Conservation (phyloP, 2,888 invertebrate genomes). For the Strigamia transsilvanica region DNA sequence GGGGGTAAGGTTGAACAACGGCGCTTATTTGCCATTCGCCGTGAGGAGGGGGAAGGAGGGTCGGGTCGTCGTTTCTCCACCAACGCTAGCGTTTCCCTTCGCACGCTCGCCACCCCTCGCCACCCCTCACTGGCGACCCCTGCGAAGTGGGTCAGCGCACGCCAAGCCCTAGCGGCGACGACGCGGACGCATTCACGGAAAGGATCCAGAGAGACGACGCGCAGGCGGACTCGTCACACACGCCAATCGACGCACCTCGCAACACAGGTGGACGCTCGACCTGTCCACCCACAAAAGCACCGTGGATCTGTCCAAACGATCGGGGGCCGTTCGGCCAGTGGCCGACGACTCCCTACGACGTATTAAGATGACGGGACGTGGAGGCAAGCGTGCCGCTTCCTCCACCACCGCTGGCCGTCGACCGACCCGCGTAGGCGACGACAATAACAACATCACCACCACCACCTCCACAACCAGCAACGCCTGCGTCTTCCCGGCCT, state of each 20-base stretch:
- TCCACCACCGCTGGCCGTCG: constrained; percentile 1
- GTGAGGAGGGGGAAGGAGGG: constrained; percentile 18
- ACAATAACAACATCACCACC: constrained; percentile 1
- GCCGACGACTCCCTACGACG: neutral
- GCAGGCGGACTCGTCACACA: neutral
- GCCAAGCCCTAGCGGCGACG: constrained; percentile 31
- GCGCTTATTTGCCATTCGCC: constrained; percentile 32
- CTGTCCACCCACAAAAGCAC: neutral
- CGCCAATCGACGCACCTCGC: neutral
- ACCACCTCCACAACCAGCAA: neutral
- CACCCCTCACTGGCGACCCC: constrained; percentile 27
- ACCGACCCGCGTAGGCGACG: constrained; percentile 40
- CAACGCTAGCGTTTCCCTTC: constrained; percentile 7
- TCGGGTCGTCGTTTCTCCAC: constrained; percentile 1
- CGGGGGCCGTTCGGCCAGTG: constrained; percentile 3
- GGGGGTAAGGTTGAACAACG: constrained; percentile 23
- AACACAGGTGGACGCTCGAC: constrained; percentile 25
- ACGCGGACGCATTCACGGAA: constrained; percentile 36
- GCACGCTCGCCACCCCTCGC: constrained; percentile 34
- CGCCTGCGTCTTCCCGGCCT: constrained; percentile 22
- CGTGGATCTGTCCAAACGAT: constrained; percentile 38
- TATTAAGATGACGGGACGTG: neutral
- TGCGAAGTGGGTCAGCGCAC: constrained; percentile 39
- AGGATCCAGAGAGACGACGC: constrained; percentile 13
- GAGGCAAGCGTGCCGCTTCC: neutral